Base-by-base conservation (phyloP, 1,140 invertebrate species). In the Triops cancriformis region DNA sequence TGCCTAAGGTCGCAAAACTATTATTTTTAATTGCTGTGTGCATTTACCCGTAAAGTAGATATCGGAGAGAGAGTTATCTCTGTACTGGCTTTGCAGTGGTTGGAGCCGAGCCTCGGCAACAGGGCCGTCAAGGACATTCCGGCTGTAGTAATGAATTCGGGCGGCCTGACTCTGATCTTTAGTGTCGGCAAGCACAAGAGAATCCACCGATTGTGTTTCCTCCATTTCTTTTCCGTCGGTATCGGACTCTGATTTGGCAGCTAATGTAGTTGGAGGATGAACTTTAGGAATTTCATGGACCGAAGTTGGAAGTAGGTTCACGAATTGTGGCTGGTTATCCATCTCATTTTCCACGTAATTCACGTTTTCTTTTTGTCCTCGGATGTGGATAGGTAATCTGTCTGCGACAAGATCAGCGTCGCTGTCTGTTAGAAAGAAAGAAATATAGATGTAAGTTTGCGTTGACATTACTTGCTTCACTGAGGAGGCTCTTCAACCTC, bases 21-120 rank as follows among this genome's bases (percentile, higher is more conserved):
- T n/a, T 23, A 64, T 64, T 23, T 64, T 64, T 64, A 64, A 64
- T 64, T 64, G 7, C 10, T 64, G n/a, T 77, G 76, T 23, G 10
- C 42, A 73, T 42, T 26, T 78, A 78, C 77, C 77, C 31, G 77
- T 78, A 37, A 78, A 73, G 14, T 78, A 78, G 43, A 78, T 74
- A 73, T 78, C 77, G 4, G 72, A 31, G 5, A 74, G 73, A 1
- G 77, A 78, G 77, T 78, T 73, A n/a, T 78, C 64, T 12, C 27
- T 27, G 26, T 27, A 73, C 26, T 73, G 26, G 23, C 18, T 73
- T 41, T 43, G 73, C 14, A 42, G 31, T n/a, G 72, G 73, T n/a
- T 41, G 41, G 37, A 74, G 42, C 27, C 73, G 73, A 45, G 77
- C 77, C 26, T 78, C 64, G 11, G 77, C 77, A 37, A 78, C 41